Evolutionary conservation across 2,797 vertebrate genomes (phyloP).

Genomic region (Xerus rutilus): DNA sequence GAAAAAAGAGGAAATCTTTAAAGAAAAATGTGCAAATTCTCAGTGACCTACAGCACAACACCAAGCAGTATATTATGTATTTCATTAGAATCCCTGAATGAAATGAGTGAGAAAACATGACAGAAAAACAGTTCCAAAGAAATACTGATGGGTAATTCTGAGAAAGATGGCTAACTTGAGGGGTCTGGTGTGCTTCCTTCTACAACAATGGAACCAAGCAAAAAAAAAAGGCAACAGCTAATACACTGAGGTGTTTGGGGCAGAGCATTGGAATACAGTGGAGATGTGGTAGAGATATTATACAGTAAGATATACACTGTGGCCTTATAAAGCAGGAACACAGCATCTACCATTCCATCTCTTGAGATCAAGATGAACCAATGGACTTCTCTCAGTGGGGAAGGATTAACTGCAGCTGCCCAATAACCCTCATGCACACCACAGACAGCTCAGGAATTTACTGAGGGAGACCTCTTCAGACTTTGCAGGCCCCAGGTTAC

Average conservation of each 20-base stretch:
- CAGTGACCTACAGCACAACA: neutral
- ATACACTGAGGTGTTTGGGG: neutral
- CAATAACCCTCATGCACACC: neutral
- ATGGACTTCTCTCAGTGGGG: neutral
- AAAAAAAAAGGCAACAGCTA: neutral
- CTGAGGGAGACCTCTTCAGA: neutral
- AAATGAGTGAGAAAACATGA: neutral
- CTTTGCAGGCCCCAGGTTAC: neutral
- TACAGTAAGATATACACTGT: no score
- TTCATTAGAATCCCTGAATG: neutral
- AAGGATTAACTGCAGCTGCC: neutral
- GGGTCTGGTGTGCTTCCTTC: neutral
- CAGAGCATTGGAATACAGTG: neutral
- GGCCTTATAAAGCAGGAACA: neutral
- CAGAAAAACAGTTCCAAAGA: neutral
- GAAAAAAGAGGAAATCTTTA: neutral
- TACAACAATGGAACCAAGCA: neutral
- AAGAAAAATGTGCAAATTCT: neutral
- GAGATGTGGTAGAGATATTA: neutral
- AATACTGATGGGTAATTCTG: neutral
- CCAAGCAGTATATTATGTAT: neutral
- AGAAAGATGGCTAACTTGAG: neutral
- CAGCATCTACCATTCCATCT: neutral
- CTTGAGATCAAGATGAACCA: neutral
- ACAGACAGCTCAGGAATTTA: neutral